Base-by-base conservation (phyloP, 2,113 vertebrate species). In the Xiphophorus hellerii region DNA sequence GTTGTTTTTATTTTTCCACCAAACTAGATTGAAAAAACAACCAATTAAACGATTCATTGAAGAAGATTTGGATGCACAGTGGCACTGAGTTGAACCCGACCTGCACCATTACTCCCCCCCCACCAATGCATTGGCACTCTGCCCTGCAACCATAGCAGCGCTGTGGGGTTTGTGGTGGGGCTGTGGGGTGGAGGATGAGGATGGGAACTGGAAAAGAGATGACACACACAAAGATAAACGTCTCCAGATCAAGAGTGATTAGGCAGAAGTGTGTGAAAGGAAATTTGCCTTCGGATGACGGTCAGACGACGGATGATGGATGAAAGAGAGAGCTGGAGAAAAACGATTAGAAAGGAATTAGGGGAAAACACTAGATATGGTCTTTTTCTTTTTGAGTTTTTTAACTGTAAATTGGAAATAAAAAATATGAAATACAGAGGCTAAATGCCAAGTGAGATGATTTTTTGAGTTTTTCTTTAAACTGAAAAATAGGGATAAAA, bases 81-180 rank as follows among this genome's bases (percentile, higher is more conserved):
- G n/a, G 39, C 78, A 61, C 29, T 64, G 66, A 42, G 64, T 10
- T 67, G 11, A 65, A 76, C 80, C 64, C 66, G 65, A 71, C 54
- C 69, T 51, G 48, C 67, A 70, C 77, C 69, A 42, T 28, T 8
- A 33, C 5, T 4, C 74, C 31, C 31, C 60, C 35, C 74, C 28
- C 31, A 60, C 65, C 39, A 28, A 39, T 30, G 14, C 44, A 63
- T 31, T 87, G 88, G 83, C 86, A 80, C 73, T 29, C 1, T 4
- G 76, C 72, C 78, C 70, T 77, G 82, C 73, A 85, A 74, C 80
- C 83, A 80, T n/a, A 72, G 77, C 30, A 77, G 84, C 74, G 58
- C 25, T 27, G 48, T 63, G 62, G 65, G 29, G 64, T 67, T 73
- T 42, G 11, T 35, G 70, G 27, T 51, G 71, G 69, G 28, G 3